Evolutionary conservation across 2,113 vertebrate genomes (phyloP).

Genomic region (Cranoglanis bouderius): DNA sequence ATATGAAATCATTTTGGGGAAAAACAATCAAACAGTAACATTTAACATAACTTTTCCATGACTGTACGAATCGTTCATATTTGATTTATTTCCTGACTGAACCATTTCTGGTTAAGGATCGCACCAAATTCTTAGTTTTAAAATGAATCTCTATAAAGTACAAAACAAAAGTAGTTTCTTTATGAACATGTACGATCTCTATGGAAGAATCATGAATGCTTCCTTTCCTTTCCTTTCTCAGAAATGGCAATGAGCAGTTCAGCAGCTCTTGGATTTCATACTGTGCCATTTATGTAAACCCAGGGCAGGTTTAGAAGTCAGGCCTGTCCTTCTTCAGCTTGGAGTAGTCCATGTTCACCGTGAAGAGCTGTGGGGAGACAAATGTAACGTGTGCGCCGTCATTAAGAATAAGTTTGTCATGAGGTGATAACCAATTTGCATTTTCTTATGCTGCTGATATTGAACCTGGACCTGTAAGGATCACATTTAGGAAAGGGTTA

Average conservation of each 20-base stretch:
- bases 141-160: background rate
- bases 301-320: conserved; percentile 77
- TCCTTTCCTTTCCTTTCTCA: background rate
- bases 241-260: background rate
- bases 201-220: background rate
- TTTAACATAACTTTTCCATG: background rate
- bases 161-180: background rate
- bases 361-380: conserved; percentile 75
- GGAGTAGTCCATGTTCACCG: conserved; percentile 86
- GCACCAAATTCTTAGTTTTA: too few species aligned
- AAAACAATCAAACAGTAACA: background rate
- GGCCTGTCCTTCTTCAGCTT: conserved; percentile 91
- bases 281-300: background rate
- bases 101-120: background rate
- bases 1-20: background rate
- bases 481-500: too few species aligned
- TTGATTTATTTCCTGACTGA: background rate
- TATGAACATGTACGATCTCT: background rate
- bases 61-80: background rate
- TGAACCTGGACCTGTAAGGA: background rate
- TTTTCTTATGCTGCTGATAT: background rate
- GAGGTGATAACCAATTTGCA: background rate
- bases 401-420: background rate
- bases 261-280: background rate
- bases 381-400: background rate